Evolutionary conservation across 2,888 invertebrate species (phyloP), one percentile per base, ranked within the genome.

Genomic region (Ophion ventricosus): DNA sequence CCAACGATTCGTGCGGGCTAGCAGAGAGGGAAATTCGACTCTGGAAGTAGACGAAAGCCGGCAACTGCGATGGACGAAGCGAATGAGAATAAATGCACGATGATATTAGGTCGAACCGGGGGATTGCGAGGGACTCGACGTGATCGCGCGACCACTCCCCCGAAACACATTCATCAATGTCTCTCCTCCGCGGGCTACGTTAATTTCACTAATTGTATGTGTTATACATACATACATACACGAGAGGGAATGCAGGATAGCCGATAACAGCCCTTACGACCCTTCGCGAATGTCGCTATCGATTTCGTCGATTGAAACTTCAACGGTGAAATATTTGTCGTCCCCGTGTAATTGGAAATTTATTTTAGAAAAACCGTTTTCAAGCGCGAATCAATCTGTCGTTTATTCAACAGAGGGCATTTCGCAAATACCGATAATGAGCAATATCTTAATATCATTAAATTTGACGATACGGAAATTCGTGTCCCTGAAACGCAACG

Each of bases 151-250:
- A 79, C 83, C 79, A 57, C 73, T 84, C 69, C 77, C 54, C 67
- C 49, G 64, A 72, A 78, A 35, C 54, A 73, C 87, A 88, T 89
- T 87, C 86, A 87, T 89, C 89, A 88, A 84, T 87, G 89, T 88
- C 89, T 73, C 83, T 73, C 49, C 35, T 70, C 69, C 20, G 35
- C 35, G 35, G 54, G 25, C 82, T 81, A 81, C 87, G 87, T 89
- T 89, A 89, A 88, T 88, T 89, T 87, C 86, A 82, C 88, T 89
- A 89, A 89, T 87, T 88, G 88, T 86, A 79, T 85, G 67, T 64
- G 56, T 72, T 61, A 49, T 40, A 43, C n/a, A 11, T 61, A 61
- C n/a, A 11, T 61, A 61, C 43, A 43, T 57, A 17, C 17, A 5
- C 0, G 35, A 77, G 2, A 17, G 26, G 25, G 14, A 77, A 77